These are phyloP conservation scores for Cairina moschata DNA, from an alignment of 2,113 vertebrate species.

Conservation along the genomic window DNA sequence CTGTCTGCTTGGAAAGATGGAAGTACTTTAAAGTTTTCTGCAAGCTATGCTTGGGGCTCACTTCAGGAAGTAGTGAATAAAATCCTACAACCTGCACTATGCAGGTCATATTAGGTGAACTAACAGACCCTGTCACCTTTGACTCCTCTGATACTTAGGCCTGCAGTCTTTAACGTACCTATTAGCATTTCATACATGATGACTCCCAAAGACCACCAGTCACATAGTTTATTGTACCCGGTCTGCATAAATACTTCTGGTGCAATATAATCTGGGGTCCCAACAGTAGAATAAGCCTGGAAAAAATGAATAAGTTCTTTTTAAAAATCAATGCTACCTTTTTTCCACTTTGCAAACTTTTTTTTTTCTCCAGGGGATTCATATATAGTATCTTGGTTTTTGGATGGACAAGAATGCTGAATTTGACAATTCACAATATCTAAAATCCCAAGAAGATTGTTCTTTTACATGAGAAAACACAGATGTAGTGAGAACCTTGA, in stretches of 20 bases:
- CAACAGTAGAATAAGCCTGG: constrained; percentile 96
- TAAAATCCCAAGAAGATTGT: not conserved
- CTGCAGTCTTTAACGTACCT: constrained; percentile 76
- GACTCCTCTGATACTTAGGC: not conserved
- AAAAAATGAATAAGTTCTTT: not conserved
- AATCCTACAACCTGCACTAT: not conserved
- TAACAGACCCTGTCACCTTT: not conserved
- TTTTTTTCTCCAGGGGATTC: not conserved
- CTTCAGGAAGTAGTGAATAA: not conserved
- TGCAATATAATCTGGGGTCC: constrained; percentile 97
- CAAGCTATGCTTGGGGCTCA: not conserved
- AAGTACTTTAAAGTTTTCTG: not conserved
- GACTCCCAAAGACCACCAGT: constrained; percentile 98
- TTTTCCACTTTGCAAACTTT: not conserved
- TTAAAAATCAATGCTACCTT: not conserved
- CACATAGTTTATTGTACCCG: constrained; percentile 96
- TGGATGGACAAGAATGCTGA: not conserved
- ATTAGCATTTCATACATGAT: constrained; percentile 99
- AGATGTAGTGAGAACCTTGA: not conserved
- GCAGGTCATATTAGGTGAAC: not conserved
- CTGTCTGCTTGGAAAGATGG: not conserved
- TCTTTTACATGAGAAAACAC: not conserved
- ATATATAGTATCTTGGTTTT: not conserved
- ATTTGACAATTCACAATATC: not conserved
- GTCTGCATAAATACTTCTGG: constrained; percentile 98